phyloP scores from a whole-genome alignment of 2,113 vertebrate species.

The Strix uralensis region DNA sequence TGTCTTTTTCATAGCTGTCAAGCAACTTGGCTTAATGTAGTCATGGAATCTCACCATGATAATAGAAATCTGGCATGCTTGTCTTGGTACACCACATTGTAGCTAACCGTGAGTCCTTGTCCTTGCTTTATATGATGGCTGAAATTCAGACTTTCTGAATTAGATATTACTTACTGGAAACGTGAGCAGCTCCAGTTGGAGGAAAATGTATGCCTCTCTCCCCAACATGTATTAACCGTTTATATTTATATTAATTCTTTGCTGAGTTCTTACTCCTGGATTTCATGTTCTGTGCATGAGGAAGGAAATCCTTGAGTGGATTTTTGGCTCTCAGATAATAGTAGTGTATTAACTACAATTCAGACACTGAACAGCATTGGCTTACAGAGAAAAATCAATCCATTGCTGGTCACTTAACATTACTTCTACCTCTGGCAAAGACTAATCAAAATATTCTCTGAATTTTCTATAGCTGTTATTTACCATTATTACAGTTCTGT shows the following conservation, averaged over 20 bases:
- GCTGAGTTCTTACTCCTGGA: background rate
- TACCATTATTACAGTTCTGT: background rate
- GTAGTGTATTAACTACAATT: background rate
- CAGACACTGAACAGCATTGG: background rate
- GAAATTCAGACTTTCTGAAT: conserved; percentile 21
- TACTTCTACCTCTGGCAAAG: background rate
- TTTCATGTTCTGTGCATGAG: background rate
- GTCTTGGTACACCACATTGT: background rate
- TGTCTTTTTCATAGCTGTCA: conserved; percentile 63
- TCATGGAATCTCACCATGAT: conserved; percentile 24
- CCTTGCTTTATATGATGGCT: conserved; percentile 15
- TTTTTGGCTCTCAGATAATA: background rate
- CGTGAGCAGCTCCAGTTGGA: background rate
- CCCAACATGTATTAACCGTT: background rate
- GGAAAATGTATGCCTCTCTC: background rate
- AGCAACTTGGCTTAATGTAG: conserved; percentile 31
- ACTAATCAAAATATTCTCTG: background rate
- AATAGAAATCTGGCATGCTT: conserved; percentile 22
- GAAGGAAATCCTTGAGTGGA: background rate
- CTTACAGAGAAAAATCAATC: conserved; percentile 17
- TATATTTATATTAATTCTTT: background rate
- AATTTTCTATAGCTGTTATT: background rate
- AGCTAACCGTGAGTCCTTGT: background rate
- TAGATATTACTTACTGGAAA: background rate
- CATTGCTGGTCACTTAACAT: background rate